Conservation (phyloP, 2,888 invertebrate genomes). For the Heliconius erato region DNA sequence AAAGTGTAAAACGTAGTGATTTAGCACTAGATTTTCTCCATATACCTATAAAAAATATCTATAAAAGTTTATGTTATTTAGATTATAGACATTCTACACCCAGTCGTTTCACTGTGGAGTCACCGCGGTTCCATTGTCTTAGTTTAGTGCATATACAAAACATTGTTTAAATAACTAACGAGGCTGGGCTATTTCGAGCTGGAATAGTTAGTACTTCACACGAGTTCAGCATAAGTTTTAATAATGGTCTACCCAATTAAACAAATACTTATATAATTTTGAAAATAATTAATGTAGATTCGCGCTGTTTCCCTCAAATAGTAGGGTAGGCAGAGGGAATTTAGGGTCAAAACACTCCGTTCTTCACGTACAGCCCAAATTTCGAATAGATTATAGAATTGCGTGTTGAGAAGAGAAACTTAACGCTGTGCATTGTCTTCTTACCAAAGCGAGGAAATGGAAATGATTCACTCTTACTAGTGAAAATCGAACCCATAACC, state of each 20-base stretch:
- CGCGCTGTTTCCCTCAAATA: no score
- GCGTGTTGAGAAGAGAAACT: background rate
- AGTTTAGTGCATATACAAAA: constrained; percentile 13
- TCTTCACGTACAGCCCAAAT: background rate
- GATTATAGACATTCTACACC: background rate
- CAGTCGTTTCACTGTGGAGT: constrained; percentile 1
- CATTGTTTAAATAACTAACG: constrained; percentile 32
- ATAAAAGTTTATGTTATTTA: background rate
- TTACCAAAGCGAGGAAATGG: background rate
- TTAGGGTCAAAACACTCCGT: background rate
- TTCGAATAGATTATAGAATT: background rate
- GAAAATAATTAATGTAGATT: background rate
- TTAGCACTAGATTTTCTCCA: no score
- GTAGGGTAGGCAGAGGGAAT: background rate
- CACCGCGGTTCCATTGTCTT: constrained; percentile 23
- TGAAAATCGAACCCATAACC: background rate
- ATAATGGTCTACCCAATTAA: constrained; percentile 13
- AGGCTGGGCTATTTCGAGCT: constrained; percentile 22
- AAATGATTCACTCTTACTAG: background rate
- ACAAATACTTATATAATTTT: background rate
- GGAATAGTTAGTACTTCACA: constrained; percentile 16
- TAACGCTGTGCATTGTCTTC: background rate
- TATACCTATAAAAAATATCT: no score
- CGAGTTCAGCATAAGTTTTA: constrained; percentile 4
- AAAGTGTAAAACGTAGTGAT: no score